A percentile compares a stretch with the other conserved stretches of the same genome.
phyloP scores from a whole-genome alignment of 2,113 vertebrate genomes.

The Clarias gariepinus region DNA sequence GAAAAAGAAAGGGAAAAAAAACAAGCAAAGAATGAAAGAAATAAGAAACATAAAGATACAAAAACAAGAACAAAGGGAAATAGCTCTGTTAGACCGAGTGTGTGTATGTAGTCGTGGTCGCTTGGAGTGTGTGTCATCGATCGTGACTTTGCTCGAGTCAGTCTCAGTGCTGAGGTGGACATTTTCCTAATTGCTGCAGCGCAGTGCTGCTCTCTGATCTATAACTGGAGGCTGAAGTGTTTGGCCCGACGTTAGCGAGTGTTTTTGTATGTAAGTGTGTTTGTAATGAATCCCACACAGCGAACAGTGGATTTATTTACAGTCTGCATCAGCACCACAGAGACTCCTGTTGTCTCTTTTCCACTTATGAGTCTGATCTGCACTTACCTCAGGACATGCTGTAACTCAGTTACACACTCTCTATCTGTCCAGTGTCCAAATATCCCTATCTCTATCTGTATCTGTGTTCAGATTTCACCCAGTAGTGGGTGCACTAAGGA shows the following conservation, averaged over 20 bases:
- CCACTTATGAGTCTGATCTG: too few relatives aligned
- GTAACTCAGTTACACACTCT: background rate
- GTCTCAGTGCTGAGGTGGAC: constrained; percentile 58
- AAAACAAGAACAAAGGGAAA: background rate
- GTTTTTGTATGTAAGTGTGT: background rate
- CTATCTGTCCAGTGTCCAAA: background rate
- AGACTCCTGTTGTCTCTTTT: background rate
- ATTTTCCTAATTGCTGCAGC: constrained; percentile 55
- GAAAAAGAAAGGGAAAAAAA: background rate
- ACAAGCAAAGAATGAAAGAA: background rate
- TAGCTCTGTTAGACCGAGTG: background rate
- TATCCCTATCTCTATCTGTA: too few relatives aligned
- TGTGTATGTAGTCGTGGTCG: background rate
- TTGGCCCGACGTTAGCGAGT: background rate
- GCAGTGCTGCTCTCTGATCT: background rate
- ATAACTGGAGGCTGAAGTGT: background rate
- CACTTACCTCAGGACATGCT: background rate
- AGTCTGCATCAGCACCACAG: background rate
- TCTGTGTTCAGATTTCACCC: too few relatives aligned
- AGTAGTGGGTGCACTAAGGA: background rate
- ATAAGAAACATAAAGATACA: background rate
- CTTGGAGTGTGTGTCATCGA: background rate
- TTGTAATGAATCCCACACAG: background rate
- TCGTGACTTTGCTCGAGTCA: constrained; percentile 35
- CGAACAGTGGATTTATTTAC: background rate